Percentiles rank a stretch among this genome's conserved stretches.
These are phyloP conservation scores for Neopipo cinnamomea DNA, from an alignment of 2,113 vertebrate species.

Conservation along the genomic window DNA sequence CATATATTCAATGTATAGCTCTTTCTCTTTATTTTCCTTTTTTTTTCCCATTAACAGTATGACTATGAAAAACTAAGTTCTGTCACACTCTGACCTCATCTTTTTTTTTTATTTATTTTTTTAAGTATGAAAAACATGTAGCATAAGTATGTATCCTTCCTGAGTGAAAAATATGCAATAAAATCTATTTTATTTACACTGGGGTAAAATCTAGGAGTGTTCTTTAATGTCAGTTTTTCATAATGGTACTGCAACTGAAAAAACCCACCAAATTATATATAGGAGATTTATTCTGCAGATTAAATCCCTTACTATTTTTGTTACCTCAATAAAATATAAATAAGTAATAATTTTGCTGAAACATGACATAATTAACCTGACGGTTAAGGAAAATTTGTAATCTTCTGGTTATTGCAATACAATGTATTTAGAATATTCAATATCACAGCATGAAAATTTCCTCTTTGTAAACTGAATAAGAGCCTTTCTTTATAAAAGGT, in stretches of 20 bases:
- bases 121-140: neutral
- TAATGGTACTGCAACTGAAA: neutral
- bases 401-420: neutral
- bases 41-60: neutral
- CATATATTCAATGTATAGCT: neutral
- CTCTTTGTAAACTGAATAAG: neutral
- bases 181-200: neutral
- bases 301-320: neutral
- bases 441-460: neutral
- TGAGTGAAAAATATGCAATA: neutral
- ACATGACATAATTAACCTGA: neutral
- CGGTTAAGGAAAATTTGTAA: neutral
- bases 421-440: neutral
- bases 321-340: neutral
- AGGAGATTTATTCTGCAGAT: neutral
- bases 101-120: neutral
- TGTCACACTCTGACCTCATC: neutral
- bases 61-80: neutral
- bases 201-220: neutral
- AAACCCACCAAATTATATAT: neutral
- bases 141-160: neutral
- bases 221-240: neutral
- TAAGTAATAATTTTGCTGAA: slow-evolving; percentile 9
- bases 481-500: neutral
- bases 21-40: neutral